These are phyloP conservation scores for Phalacrocorax carbo DNA, from an alignment of 2,113 vertebrate species.

Conservation along the genomic window DNA sequence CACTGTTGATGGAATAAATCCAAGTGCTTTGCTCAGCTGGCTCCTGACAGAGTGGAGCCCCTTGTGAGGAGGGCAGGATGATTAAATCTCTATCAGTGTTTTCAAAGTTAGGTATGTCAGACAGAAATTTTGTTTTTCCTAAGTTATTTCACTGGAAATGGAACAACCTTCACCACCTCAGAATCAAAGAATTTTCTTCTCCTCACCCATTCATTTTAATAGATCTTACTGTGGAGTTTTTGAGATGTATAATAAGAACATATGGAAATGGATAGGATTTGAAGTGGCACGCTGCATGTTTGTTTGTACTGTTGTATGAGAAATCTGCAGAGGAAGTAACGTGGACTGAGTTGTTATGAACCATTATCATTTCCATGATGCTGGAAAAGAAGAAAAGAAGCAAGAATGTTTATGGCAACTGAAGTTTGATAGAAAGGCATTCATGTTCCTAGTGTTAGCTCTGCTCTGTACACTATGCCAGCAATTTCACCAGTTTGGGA, in stretches of 20 bases:
- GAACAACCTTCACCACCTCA: background rate
- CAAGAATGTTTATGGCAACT: background rate
- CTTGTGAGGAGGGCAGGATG: background rate
- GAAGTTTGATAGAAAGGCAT: background rate
- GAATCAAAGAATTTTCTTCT: background rate
- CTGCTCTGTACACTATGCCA: background rate
- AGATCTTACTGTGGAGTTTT: background rate
- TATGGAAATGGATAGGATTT: background rate
- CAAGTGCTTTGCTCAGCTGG: background rate
- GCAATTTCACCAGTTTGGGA: background rate
- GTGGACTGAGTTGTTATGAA: background rate
- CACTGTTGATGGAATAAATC: background rate
- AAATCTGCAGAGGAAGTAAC: background rate
- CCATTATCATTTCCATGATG: background rate
- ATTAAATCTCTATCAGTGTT: background rate
- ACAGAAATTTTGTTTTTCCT: background rate
- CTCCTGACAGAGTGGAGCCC: background rate
- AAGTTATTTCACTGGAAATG: background rate
- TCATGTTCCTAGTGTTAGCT: background rate
- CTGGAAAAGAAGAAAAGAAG: background rate
- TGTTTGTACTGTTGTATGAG: background rate
- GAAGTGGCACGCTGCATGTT: accelerated
- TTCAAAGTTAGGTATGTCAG: background rate
- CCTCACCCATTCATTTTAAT: background rate
- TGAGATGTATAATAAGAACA: background rate